Evolutionary conservation across 2,113 vertebrate genomes (phyloP), one percentile per base, ranked within the genome.

Genomic region (Podilymbus podiceps): DNA sequence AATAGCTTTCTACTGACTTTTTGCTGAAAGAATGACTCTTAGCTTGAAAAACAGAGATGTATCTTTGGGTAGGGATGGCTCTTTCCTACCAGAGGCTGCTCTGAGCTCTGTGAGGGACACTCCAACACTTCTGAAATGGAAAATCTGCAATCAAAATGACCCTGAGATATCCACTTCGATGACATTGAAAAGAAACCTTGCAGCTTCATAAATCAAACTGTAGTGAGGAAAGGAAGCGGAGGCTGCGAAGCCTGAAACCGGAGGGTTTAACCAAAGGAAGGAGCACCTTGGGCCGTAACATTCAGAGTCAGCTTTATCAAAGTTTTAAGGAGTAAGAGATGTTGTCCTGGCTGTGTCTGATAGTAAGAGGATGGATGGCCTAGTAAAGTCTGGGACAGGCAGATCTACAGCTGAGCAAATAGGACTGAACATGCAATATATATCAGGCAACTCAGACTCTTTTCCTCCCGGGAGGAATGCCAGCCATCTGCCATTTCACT

Each of bases 331-430:
- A 66, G 28, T 30, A 76, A 79, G 58, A 0, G 3, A n/a, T 74
- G 50, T 49, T 2, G 2, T 73, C n/a, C 42, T 85, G 63, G 28
- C 62, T 72, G 44, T 56, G 53, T 59, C 56, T 88, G 83, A 75
- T 83, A 93, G 79, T 28, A 46, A 69, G 31, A 90, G 74, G 49
- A 83, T 68, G 68, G 56, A 96, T 38, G 3, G n/a, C 25, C 30
- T 58, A 40, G 42, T 69, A 66, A 90, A 76, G 50, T 47, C 55
- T 2, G 2, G 72, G 80, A 40, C 58, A 87, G 58, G 67, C 58
- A 95, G 53, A 80, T 66, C 73, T 91, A 56, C 86, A 95, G 86
- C 92, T 91, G 84, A 92, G 58, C 62, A 96, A 93, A 91, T 19
- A 93, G n/a, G 42, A 69, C 28, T 58, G 50, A 79, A 58, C 1